A percentile compares a stretch with the other conserved stretches of the same genome.
These are phyloP conservation scores for Cabera pusaria DNA, from an alignment of 2,888 invertebrate species.

Conservation along the genomic window DNA sequence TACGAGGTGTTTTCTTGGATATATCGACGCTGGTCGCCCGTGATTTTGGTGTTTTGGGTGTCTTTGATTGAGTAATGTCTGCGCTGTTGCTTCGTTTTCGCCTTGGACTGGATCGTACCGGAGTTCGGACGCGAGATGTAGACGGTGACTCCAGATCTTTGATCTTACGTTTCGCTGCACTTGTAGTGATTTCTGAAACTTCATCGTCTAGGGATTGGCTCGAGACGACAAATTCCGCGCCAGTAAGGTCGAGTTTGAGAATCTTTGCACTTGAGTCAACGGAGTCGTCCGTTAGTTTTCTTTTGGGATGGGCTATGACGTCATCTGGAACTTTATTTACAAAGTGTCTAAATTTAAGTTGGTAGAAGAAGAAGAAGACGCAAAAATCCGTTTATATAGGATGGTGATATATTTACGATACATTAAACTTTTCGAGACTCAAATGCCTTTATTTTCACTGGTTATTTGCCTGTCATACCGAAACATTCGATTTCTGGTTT, in stretches of 20 bases:
- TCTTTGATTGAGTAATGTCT: constrained; percentile 55
- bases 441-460: too few species aligned
- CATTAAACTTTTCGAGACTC: too few species aligned
- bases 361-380: too few species aligned
- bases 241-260: constrained; percentile 57
- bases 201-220: constrained; percentile 66
- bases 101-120: constrained; percentile 62
- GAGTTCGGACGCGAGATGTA: constrained; percentile 59
- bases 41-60: constrained; percentile 64
- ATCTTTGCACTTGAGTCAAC: constrained; percentile 56
- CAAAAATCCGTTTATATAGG: too few species aligned
- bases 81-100: constrained; percentile 70
- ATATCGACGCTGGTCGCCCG: constrained; percentile 66
- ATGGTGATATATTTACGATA: too few species aligned
- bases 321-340: constrained; percentile 47
- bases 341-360: too few species aligned
- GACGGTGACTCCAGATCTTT: constrained; percentile 52
- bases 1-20: constrained; percentile 54
- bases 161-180: constrained; percentile 46
- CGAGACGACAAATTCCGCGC: constrained; percentile 47
- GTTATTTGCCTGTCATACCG: too few species aligned
- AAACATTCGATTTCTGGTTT: too few species aligned
- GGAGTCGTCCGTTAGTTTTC: constrained; percentile 61
- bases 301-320: constrained; percentile 45
- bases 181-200: constrained; percentile 61